Evolutionary conservation across 2,888 invertebrate genomes (phyloP).

Genomic region (Tenthredo scrophulariae): DNA sequence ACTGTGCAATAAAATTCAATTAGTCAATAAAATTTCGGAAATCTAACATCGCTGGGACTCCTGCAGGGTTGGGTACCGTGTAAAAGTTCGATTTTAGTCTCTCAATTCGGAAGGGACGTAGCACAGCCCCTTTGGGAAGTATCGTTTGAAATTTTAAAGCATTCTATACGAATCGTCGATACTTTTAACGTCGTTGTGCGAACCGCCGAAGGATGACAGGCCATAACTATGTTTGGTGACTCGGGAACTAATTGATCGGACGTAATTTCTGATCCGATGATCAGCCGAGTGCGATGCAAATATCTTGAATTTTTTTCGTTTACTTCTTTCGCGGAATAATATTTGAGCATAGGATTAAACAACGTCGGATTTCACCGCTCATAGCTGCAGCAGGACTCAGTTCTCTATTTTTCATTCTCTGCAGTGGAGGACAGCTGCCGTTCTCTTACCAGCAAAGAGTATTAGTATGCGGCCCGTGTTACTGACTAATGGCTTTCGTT

Average conservation of each 20-base stretch:
- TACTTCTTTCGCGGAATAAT: not conserved
- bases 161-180: not conserved
- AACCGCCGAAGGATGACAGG: not conserved
- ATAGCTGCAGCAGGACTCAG: not conserved
- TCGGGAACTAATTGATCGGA: slow-evolving; percentile 33
- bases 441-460: slow-evolving; percentile 47
- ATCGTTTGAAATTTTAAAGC: not conserved
- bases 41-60: not conserved
- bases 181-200: not conserved
- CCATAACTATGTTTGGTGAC: not conserved
- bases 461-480: slow-evolving; percentile 65
- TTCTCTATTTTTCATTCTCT: slow-evolving; percentile 48
- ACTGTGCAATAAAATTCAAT: not conserved
- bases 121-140: not conserved
- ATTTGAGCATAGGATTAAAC: not conserved
- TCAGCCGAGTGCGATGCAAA: not conserved
- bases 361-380: not conserved
- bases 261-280: slow-evolving; percentile 6
- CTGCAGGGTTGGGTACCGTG: not conserved
- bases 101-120: not conserved
- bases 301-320: not conserved
- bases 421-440: slow-evolving; percentile 56
- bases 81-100: not conserved
- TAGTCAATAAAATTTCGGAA: not conserved
- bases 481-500: slow-evolving; percentile 65